A percentile compares a stretch with the other conserved stretches of the same genome.
Conservation (phyloP, 2,113 vertebrate species). For the Erythrocercus mccallii region DNA sequence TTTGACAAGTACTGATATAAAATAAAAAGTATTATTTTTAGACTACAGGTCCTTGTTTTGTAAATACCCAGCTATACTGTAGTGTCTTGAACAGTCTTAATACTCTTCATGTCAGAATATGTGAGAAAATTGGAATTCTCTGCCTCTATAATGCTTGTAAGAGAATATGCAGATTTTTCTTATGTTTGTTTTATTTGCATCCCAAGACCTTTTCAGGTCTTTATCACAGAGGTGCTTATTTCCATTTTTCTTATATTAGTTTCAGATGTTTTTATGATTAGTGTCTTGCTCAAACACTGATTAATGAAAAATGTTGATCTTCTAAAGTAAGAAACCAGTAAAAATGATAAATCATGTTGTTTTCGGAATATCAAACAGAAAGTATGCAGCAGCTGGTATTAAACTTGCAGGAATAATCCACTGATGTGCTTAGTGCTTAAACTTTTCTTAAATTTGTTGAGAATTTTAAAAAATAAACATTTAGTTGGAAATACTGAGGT, state of each 20-base stretch:
- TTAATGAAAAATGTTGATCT: conserved; percentile 27
- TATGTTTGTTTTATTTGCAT: conserved; percentile 12
- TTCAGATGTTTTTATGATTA: conserved; percentile 3
- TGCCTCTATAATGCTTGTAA: background rate
- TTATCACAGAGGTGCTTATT: background rate
- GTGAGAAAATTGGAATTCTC: background rate
- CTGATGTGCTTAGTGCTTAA: background rate
- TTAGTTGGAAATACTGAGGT: background rate
- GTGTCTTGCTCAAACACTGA: background rate
- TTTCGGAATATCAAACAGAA: conserved; percentile 30
- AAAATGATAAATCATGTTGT: conserved; percentile 22
- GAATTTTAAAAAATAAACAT: background rate
- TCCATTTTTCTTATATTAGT: conserved; percentile 25
- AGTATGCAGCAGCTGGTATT: background rate
- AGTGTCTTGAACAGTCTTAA: background rate
- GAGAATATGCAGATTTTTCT: conserved; percentile 13
- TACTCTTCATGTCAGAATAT: background rate
- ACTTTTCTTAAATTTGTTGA: background rate
- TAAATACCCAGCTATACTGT: background rate
- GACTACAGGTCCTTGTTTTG: background rate
- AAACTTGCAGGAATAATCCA: background rate
- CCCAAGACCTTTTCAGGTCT: background rate
- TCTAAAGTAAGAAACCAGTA: conserved; percentile 2
- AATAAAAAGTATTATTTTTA: background rate
- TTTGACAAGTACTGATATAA: background rate